Evolutionary conservation across 2,113 vertebrate genomes (phyloP), one percentile per base, ranked within the genome.

Genomic region (Nanorana parkeri): DNA sequence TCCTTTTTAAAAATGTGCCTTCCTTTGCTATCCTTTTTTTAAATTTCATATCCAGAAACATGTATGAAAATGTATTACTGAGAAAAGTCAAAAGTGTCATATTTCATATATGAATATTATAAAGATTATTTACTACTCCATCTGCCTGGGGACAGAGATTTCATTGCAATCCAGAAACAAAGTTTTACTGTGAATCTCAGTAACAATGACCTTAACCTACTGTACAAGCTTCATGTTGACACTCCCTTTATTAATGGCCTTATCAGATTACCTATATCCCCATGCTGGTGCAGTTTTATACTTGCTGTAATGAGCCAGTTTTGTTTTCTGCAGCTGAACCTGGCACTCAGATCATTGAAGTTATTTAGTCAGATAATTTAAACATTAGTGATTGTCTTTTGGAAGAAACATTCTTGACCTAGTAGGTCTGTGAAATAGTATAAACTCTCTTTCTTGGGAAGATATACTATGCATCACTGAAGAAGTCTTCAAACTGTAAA

Each of bases 291-390:
- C 36, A 68, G 17, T 58, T 68, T 58, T 68, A 81, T 86, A 85
- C 58, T 85, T 85, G 87, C 26, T 91, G 91, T 88, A 94, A 91
- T 91, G 89, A 89, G 85, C 89, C 90, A 85, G 41, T 47, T 63
- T 17, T n/a, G n/a, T n/a, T 65, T 85, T 88, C 84, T 91, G 92
- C 91, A 90, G 88, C 54, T 86, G 90, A 93, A 93, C 93, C 91
- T 92, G 88, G 90, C 92, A 92, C 92, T 89, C 87, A 90, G 89
- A 93, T 93, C 90, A 90, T 90, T 90, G 89, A 54, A 88, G 84
- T 85, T 90, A 92, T 92, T 91, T 93, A 91, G 93, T 91, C 92
- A 94, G 89, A 91, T 93, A 92, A 94, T 94, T 93, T 94, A 90
- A 94, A 92, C 91, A 93, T 91, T 91, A 91, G 90, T 13, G 58